phyloP scores from a whole-genome alignment of 2,888 invertebrate species.

The Geophilus truncorum region DNA sequence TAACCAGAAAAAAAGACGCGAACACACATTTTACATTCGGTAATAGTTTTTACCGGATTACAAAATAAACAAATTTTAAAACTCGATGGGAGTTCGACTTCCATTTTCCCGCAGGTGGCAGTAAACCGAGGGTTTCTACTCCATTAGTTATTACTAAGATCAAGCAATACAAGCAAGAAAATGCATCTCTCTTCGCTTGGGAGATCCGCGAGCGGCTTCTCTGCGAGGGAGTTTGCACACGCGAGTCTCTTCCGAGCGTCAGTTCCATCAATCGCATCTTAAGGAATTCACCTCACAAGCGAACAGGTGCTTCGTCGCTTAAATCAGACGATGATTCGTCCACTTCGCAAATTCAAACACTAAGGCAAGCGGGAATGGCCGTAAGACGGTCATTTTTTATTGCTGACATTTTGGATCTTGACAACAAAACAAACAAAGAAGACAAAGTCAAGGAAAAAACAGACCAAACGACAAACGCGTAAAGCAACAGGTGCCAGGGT shows the following conservation, averaged over 20 bases:
- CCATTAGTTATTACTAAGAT: conserved; percentile 43
- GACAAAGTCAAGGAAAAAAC: not conserved
- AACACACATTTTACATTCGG: not conserved
- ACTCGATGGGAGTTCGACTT: not conserved
- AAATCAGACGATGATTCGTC: not conserved
- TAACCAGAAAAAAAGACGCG: not conserved
- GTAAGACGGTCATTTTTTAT: conserved; percentile 28
- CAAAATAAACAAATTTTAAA: not conserved
- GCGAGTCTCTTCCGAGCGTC: conserved; percentile 42
- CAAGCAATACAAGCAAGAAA: conserved; percentile 41
- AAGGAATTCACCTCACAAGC: conserved; percentile 35
- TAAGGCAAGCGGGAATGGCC: not conserved
- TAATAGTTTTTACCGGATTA: no score
- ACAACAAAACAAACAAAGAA: not conserved
- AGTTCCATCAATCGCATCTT: conserved; percentile 44
- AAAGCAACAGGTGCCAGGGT: not conserved
- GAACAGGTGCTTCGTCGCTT: not conserved
- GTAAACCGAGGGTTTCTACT: conserved; percentile 43
- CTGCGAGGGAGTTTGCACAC: conserved; percentile 41
- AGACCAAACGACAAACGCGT: conserved; percentile 36
- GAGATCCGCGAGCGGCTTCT: conserved; percentile 42
- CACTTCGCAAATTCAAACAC: not conserved
- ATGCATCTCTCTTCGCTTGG: conserved; percentile 43
- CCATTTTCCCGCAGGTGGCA: conserved; percentile 40
- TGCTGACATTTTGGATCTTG: conserved; percentile 28